These are phyloP conservation scores for Asobara japonica DNA, from an alignment of 1,140 invertebrate species.

Conservation along the genomic window DNA sequence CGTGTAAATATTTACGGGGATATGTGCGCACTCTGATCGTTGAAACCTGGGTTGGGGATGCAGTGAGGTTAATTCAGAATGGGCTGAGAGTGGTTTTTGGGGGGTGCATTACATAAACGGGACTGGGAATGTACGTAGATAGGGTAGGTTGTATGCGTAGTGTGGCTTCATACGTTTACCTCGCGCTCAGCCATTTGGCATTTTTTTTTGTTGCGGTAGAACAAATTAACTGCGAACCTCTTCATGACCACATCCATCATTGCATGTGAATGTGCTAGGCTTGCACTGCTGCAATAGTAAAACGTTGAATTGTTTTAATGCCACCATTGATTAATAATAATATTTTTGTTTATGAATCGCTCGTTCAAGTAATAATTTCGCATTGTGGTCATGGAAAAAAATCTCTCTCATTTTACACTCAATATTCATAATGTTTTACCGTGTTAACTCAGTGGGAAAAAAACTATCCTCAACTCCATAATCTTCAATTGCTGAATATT, in stretches of 20 bases:
- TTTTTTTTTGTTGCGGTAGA: neutral
- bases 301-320: neutral
- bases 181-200: neutral
- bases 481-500: neutral
- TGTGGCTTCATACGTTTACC: neutral
- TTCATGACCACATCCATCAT: neutral
- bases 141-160: neutral
- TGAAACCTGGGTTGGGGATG: neutral
- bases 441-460: no score
- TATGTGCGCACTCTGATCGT: neutral
- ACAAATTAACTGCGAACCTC: neutral
- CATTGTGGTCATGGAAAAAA: no score
- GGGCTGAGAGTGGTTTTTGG: neutral
- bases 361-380: no score
- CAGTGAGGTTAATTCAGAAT: neutral
- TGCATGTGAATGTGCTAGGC: neutral
- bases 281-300: no score
- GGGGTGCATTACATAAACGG: neutral
- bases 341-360: no score
- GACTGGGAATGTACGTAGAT: neutral
- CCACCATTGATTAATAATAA: no score
- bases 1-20: conserved; percentile 56
- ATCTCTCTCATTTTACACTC: no score
- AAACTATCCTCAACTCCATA: no score
- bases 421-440: no score